Percentiles rank a stretch among this genome's conserved stretches.
These are phyloP conservation scores for Litoditis marina DNA, from an alignment of 2,888 invertebrate species.

Conservation along the genomic window DNA sequence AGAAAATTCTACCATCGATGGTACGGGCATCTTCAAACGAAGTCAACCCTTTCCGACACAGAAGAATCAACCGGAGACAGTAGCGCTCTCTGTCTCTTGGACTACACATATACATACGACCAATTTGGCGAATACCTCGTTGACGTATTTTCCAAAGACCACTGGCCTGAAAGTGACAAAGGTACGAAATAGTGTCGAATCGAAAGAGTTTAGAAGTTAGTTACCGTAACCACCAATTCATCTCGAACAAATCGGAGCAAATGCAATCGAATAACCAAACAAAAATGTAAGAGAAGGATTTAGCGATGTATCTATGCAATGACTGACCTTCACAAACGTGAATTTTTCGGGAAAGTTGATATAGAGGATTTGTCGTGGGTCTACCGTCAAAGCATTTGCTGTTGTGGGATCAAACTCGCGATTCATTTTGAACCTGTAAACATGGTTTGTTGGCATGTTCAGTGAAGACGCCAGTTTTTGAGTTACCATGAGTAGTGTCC, in stretches of 20 bases:
- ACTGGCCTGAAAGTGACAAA: background rate
- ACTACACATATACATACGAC: background rate
- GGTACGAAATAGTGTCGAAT: background rate
- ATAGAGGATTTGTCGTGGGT: background rate
- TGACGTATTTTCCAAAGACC: background rate
- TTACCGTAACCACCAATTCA: no score
- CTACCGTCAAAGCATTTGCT: no score
- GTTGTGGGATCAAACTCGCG: no score
- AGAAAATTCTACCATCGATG: background rate
- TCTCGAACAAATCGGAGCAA: no score
- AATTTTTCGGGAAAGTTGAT: background rate
- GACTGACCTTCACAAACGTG: no score
- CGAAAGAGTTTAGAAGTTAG: no score
- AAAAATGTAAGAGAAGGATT: no score
- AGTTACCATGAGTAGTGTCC: no score
- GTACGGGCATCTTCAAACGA: background rate
- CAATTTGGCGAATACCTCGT: background rate
- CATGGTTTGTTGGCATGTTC: no score
- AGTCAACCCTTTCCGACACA: background rate
- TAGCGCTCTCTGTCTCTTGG: background rate
- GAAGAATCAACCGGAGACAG: slow-evolving; percentile 1
- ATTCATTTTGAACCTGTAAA: no score
- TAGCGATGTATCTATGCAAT: background rate
- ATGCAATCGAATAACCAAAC: no score
- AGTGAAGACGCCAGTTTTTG: no score